These are phyloP conservation scores for Epinephelus malabaricus DNA, from an alignment of 2,797 vertebrate genomes.

Conservation along the genomic window DNA sequence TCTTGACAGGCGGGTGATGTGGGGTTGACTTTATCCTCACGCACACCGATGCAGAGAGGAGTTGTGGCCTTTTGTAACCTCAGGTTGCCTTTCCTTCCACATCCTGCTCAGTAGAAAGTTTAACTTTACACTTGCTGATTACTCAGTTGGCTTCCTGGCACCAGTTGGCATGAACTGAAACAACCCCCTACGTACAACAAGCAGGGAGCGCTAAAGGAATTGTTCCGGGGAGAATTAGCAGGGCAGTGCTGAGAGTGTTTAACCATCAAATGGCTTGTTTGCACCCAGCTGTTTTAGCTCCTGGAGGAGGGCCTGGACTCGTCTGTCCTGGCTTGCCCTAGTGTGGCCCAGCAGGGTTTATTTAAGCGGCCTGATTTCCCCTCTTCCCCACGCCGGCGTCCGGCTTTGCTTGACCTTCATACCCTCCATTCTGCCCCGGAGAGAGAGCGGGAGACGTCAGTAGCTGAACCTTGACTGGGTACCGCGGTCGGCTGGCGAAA, in stretches of 20 bases:
- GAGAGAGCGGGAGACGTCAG: conserved; percentile 26
- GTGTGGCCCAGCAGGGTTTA: conserved; percentile 25
- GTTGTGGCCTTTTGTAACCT: conserved; percentile 28
- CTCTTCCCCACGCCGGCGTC: conserved; percentile 13
- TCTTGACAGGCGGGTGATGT: conserved; percentile 41
- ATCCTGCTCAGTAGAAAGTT: conserved; percentile 30
- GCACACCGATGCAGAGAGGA: conserved; percentile 12
- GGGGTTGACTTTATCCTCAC: conserved; percentile 22
- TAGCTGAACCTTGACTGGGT: conserved; percentile 55
- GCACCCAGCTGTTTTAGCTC: conserved; percentile 72
- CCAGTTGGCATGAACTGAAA: conserved; percentile 18
- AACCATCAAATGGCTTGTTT: conserved; percentile 76
- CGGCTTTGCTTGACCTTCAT: conserved; percentile 45
- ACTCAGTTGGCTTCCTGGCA: conserved; percentile 39
- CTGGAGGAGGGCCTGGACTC: conserved; percentile 35
- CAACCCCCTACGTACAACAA: conserved; percentile 36
- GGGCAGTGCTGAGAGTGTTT: conserved; percentile 55
- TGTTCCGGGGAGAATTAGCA: conserved; percentile 67
- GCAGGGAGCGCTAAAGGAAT: conserved; percentile 34
- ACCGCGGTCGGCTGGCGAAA: conserved; percentile 71
- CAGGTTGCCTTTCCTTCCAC: neutral
- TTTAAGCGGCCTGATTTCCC: conserved; percentile 32
- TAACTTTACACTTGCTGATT: conserved; percentile 33
- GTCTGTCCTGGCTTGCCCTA: conserved; percentile 42
- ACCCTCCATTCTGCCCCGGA: conserved; percentile 27